These are phyloP conservation scores for Anolis carolinensis DNA, from an alignment of 2,113 vertebrate genomes.

Conservation along the genomic window DNA sequence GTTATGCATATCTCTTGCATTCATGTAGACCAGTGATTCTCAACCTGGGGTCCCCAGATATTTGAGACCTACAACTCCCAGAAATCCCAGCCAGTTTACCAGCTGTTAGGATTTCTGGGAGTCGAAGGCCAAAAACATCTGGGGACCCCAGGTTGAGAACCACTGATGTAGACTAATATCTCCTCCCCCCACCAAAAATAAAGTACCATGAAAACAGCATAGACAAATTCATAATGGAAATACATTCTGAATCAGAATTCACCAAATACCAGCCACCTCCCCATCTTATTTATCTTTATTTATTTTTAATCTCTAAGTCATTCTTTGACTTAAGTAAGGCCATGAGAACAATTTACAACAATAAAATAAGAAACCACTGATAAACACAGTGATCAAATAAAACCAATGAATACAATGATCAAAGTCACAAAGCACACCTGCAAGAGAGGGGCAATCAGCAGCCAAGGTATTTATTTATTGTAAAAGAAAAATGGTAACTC, in stretches of 20 bases:
- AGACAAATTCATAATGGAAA: not conserved
- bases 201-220: not conserved
- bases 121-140: too few relatives aligned
- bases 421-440: not conserved
- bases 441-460: not conserved
- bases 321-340: not conserved
- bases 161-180: not conserved
- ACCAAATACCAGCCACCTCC: not conserved
- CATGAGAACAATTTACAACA: not conserved
- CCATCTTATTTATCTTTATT: not conserved
- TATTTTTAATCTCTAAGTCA: not conserved
- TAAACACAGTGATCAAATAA: not conserved
- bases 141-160: too few relatives aligned
- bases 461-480: not conserved
- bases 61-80: too few relatives aligned
- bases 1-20: not conserved
- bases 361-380: not conserved
- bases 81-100: too few relatives aligned
- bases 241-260: too few relatives aligned
- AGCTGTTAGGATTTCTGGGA: too few relatives aligned
- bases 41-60: too few relatives aligned
- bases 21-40: not conserved
- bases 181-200: too few relatives aligned
- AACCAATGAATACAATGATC: not conserved
- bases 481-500: not conserved